Evolutionary conservation across 2,113 vertebrate genomes (phyloP).

Genomic region (Eubucco bourcierii): DNA sequence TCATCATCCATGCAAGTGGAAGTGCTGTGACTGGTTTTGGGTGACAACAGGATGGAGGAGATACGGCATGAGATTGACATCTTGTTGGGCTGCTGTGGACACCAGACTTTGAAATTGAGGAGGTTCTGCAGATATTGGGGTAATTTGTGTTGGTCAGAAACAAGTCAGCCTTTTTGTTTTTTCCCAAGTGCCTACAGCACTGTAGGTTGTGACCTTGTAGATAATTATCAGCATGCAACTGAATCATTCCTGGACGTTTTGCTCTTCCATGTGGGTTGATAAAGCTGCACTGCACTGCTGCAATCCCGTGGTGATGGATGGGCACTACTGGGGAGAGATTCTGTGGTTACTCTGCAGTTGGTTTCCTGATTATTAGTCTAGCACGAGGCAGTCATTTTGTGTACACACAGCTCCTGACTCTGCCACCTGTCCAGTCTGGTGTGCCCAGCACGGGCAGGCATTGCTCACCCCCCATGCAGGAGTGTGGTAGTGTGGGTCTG

Average conservation of each 20-base stretch:
- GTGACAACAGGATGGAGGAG: background rate
- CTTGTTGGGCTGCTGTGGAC: background rate
- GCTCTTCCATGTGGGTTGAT: background rate
- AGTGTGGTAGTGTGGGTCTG: too few relatives aligned
- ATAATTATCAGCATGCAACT: background rate
- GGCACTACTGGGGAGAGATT: background rate
- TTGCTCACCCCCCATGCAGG: background rate
- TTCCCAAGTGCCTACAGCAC: background rate
- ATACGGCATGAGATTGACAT: background rate
- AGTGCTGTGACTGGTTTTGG: background rate
- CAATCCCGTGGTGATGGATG: background rate
- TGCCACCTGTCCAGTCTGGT: too few relatives aligned
- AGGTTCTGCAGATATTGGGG: background rate
- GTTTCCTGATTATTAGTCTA: background rate
- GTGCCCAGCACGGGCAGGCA: accelerated
- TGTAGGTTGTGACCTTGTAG: background rate
- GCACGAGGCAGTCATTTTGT: background rate
- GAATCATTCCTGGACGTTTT: background rate
- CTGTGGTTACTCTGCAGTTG: background rate
- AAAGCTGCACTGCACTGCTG: background rate
- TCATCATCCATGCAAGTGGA: background rate
- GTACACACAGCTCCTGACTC: background rate
- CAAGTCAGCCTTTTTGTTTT: background rate
- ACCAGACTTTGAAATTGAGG: background rate
- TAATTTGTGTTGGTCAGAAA: background rate